Conservation (phyloP, 2,797 vertebrate species). For the Danio jaintianensis region DNA sequence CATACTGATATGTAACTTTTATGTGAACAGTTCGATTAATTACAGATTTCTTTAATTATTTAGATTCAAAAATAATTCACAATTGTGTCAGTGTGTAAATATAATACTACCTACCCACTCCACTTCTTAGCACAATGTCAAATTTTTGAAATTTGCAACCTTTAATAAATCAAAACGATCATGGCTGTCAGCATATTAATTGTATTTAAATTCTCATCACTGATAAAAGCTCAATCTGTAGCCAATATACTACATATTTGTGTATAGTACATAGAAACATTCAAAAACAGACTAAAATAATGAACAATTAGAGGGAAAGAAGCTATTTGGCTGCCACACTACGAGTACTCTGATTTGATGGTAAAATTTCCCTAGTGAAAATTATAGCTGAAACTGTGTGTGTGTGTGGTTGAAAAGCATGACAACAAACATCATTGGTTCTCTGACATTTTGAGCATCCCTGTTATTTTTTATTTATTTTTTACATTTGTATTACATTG, state of each 20-base stretch:
- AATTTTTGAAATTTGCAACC: neutral
- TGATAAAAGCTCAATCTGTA: neutral
- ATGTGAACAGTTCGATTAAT: neutral
- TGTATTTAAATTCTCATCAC: neutral
- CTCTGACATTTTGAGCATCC: too few relatives aligned
- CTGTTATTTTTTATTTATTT: too few relatives aligned
- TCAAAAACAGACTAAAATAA: neutral
- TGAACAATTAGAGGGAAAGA: neutral
- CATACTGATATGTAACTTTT: neutral
- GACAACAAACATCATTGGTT: too few relatives aligned
- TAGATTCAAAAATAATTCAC: neutral
- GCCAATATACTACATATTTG: neutral
- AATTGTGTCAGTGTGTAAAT: neutral
- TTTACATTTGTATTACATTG: too few relatives aligned
- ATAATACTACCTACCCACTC: neutral
- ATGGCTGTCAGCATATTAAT: neutral
- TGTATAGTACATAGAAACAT: neutral
- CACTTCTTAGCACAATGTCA: too few relatives aligned
- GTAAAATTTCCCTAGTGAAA: too few relatives aligned
- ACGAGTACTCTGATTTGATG: too few relatives aligned
- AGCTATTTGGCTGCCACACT: too few relatives aligned
- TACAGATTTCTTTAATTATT: neutral
- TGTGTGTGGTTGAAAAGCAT: too few relatives aligned
- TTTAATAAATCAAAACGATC: neutral
- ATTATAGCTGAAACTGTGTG: too few relatives aligned